Evolutionary conservation across 1,140 invertebrate genomes (phyloP), one percentile per base, ranked within the genome.

Genomic region (Zaprionus lachaisei): DNA sequence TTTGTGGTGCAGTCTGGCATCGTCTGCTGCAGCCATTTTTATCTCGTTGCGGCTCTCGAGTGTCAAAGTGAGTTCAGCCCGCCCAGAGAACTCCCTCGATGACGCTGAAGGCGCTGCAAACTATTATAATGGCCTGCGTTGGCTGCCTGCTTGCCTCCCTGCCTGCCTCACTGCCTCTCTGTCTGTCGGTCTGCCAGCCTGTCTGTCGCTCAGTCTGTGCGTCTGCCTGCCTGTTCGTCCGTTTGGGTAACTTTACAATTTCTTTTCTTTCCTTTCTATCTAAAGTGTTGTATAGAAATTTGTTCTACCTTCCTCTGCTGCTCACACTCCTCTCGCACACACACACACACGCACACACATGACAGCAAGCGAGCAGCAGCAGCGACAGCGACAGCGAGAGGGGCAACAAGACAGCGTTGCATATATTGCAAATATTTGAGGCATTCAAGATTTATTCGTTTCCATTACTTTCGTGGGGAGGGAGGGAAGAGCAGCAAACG

Each of bases 391-490:
- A 44, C 58, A 15, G 62, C 22, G 22, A 47, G 38, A 12, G 15
- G 12, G 37, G 60, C 51, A 38, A 17, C 22, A 44, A 44, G 57
- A 62, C 51, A 47, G 47, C 44, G 61, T 55, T 62, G 67, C 64
- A 64, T 72, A 56, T 60, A 56, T n/a, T n/a, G 65, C 69, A 71
- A 83, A 77, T 83, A 83, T 83, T 80, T 80, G 68, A 80, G 73
- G 61, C 81, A 80, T 83, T 83, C 65, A 76, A 69, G 77, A 83
- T 83, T 83, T 79, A 83, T 83, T 83, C 68, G 57, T 77, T 80
- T 77, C 72, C 65, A 83, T 80, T 77, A 80, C 62, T 41, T 41
- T 44, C 17, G 37, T 20, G 22, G 5, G 20, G 20, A 20, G 20
- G 28, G 26, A 9, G 14, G 44, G 17, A 11, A 4, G 9, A 7